These are phyloP conservation scores for Pseudomugil gertrudae DNA, from an alignment of 2,797 vertebrate species.

Conservation along the genomic window DNA sequence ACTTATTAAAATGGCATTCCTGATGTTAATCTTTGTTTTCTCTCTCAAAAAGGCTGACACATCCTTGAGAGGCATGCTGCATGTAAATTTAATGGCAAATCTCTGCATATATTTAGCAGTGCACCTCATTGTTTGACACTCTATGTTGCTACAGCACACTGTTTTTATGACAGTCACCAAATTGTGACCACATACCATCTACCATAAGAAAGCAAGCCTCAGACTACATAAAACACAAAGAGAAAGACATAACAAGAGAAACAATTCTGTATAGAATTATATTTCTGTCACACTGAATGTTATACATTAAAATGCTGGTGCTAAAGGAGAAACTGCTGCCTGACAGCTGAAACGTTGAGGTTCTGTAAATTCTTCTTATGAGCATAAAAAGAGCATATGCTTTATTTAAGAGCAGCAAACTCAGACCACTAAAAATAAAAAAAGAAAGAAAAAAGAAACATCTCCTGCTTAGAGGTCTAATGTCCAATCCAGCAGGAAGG, in stretches of 20 bases:
- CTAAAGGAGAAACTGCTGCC: slow-evolving; percentile 5
- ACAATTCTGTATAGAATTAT: slow-evolving; percentile 4
- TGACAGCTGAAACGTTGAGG: slow-evolving; percentile 13
- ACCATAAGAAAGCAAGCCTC: slow-evolving; percentile 8
- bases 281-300: slow-evolving; percentile 23
- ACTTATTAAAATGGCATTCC: slow-evolving; percentile 82
- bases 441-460: background rate
- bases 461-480: slow-evolving; percentile 21
- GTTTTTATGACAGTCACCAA: slow-evolving; percentile 53
- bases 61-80: slow-evolving; percentile 72
- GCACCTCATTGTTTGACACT: slow-evolving; percentile 65
- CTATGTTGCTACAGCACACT: slow-evolving; percentile 46
- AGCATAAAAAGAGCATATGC: background rate
- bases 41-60: slow-evolving; percentile 71
- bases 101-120: slow-evolving; percentile 68
- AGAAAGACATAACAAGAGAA: slow-evolving; percentile 15
- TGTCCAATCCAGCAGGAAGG: slow-evolving; percentile 46
- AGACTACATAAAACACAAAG: slow-evolving; percentile 11
- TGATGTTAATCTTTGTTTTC: slow-evolving; percentile 82
- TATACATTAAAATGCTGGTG: slow-evolving; percentile 8
- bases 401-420: slow-evolving; percentile 17
- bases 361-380: slow-evolving; percentile 14
- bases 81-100: slow-evolving; percentile 80
- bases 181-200: slow-evolving; percentile 13
- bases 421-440: background rate